Evolutionary conservation across 2,797 vertebrate genomes (phyloP).

Genomic region (Diglossa cyanea): DNA sequence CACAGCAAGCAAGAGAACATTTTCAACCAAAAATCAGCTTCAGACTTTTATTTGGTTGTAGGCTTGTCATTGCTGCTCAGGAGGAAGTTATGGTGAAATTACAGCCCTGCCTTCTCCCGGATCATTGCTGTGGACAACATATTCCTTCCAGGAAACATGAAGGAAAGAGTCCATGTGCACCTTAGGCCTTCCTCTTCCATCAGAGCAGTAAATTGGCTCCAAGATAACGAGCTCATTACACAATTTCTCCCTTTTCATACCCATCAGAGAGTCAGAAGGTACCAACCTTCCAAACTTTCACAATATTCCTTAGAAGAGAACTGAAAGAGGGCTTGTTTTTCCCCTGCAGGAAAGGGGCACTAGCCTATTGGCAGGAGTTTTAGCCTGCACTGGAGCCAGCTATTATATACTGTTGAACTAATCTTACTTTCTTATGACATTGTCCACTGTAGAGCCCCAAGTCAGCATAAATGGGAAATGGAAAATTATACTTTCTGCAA

Average conservation of each 20-base stretch:
- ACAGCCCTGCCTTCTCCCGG: neutral
- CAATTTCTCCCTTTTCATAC: neutral
- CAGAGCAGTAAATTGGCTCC: neutral
- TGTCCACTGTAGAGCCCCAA: neutral
- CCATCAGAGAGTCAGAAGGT: neutral
- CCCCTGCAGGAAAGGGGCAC: neutral
- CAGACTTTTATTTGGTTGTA: neutral
- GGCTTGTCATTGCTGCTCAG: neutral
- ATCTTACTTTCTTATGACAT: neutral
- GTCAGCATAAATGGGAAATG: constrained; percentile 3
- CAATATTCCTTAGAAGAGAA: neutral
- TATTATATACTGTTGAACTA: neutral
- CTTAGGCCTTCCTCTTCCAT: neutral
- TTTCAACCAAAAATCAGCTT: neutral
- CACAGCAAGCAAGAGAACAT: neutral
- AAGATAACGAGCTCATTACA: neutral
- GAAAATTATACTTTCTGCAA: constrained; percentile 7
- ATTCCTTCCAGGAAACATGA: neutral
- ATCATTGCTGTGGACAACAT: neutral
- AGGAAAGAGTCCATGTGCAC: neutral
- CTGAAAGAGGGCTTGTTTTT: neutral
- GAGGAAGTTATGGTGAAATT: neutral
- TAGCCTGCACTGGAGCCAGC: neutral
- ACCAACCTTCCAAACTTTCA: neutral
- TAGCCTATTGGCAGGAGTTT: neutral